Base-by-base conservation (phyloP, 2,797 vertebrate genomes). In the Sciurus vulgaris region DNA sequence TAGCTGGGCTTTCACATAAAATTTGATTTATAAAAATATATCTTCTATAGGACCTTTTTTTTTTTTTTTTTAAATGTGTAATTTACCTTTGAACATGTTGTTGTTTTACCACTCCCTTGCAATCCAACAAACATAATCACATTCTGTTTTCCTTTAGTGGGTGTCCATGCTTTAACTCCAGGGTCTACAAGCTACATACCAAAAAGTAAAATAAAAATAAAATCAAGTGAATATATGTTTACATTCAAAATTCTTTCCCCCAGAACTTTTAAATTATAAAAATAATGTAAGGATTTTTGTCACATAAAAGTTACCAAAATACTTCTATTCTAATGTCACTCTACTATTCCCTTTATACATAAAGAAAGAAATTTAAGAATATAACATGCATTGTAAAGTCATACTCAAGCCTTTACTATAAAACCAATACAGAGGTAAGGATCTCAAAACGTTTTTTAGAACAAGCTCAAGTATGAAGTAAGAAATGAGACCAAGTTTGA, bases 51-150 rank as follows among this genome's bases (percentile, higher is more conserved):
- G 49, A 93, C 56, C 72, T 89, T 56, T n/a, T 79, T 28, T 81
- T 67, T 72, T 69, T 56, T n/a, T 79, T 28, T 81, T 67, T 72
- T 69, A 87, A 51, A 51, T 17, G 54, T 78, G 18, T 33, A 93
- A 79, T 30, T 98, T 98, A 99, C 99, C 99, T 99, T 99, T 96
- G 99, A 99, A 98, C 99, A 99, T 47, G 99, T 99, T 8, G 99
- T 99, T 49, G 99, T 99, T 99, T 99, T 99, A 90, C 99, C 99
- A 91, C 99, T 99, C 95, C 99, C 99, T 97, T 99, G 99, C 94
- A 99, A 98, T 87, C 99, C 99, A 72, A 99, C 99, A 98, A 99
- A 99, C 99, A 99, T 99, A 97, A 99, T 99, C 95, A 99, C 99
- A 41, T 99, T 99, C 98, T 99, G 99, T 98, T 99, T 99, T 98